Evolutionary conservation across 2,888 invertebrate species (phyloP).

Genomic region (Drosophila gaucha): DNA sequence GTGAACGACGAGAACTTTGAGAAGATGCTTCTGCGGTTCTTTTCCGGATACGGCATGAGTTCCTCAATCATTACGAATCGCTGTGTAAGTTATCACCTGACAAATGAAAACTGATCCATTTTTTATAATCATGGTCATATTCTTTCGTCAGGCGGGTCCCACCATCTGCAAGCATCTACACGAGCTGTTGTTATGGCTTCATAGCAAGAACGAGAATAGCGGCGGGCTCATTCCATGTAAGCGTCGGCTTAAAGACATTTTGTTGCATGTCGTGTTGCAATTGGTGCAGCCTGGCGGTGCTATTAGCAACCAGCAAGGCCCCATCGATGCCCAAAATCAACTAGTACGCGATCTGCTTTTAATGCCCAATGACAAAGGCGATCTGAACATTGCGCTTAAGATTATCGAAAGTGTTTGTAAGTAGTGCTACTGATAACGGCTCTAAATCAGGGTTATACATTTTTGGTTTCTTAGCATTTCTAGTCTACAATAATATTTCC

Average conservation of each 20-base stretch:
- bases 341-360: slow-evolving; percentile 88
- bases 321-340: slow-evolving; percentile 91
- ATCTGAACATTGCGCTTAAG: slow-evolving; percentile 89
- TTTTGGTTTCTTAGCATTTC: slow-evolving; percentile 81
- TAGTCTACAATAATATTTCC: slow-evolving; percentile 86
- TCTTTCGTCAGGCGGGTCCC: slow-evolving; percentile 88
- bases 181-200: slow-evolving; percentile 89
- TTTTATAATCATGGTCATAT: neutral
- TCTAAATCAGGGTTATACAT: neutral
- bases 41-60: slow-evolving; percentile 87
- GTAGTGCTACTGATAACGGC: slow-evolving; percentile 51
- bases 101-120: neutral
- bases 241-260: slow-evolving; percentile 85
- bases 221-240: slow-evolving; percentile 85
- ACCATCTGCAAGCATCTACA: slow-evolving; percentile 90
- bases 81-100: slow-evolving; percentile 75
- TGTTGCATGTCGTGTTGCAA: slow-evolving; percentile 90
- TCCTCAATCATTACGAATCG: slow-evolving; percentile 83
- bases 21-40: slow-evolving; percentile 87
- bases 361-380: slow-evolving; percentile 88
- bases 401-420: slow-evolving; percentile 90
- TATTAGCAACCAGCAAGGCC: slow-evolving; percentile 88
- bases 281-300: slow-evolving; percentile 89
- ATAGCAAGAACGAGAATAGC: slow-evolving; percentile 88
- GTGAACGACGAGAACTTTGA: slow-evolving; percentile 88